A percentile compares a stretch with the other conserved stretches of the same genome.
Conservation (phyloP, 2,113 vertebrate genomes). For the Macaca nemestrina region DNA sequence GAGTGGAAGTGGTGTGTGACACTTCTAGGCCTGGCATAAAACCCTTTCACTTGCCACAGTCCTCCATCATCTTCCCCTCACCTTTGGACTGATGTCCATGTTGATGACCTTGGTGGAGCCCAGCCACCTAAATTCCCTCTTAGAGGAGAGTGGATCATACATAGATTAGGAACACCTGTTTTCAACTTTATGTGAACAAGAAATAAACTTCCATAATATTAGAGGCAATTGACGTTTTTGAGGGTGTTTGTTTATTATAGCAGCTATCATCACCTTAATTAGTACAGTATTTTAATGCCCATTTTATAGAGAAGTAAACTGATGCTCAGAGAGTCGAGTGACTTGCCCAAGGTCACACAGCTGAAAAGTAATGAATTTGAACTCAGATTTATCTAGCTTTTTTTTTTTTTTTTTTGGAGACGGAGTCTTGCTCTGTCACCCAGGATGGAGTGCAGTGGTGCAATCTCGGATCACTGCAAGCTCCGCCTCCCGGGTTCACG, state of each 20-base stretch:
- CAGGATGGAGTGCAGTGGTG: too few relatives aligned
- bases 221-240: background rate
- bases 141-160: background rate
- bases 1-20: background rate
- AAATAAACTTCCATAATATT: background rate
- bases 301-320: constrained; percentile 8
- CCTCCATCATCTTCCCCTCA: too few relatives aligned
- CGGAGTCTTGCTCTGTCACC: too few relatives aligned
- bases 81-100: background rate
- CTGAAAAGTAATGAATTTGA: background rate
- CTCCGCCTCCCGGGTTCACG: too few relatives aligned
- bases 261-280: background rate
- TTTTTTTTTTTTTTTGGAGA: too few relatives aligned
- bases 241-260: background rate
- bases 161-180: background rate
- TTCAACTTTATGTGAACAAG: background rate
- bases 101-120: background rate
- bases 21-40: background rate
- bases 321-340: background rate
- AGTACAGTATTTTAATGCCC: background rate
- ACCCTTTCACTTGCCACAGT: background rate
- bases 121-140: background rate
- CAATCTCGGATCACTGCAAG: too few relatives aligned
- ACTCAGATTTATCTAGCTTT: background rate
- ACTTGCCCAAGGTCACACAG: background rate